These are phyloP conservation scores for Melipona quadrifasciata DNA, from an alignment of 1,140 invertebrate species.

Conservation along the genomic window DNA sequence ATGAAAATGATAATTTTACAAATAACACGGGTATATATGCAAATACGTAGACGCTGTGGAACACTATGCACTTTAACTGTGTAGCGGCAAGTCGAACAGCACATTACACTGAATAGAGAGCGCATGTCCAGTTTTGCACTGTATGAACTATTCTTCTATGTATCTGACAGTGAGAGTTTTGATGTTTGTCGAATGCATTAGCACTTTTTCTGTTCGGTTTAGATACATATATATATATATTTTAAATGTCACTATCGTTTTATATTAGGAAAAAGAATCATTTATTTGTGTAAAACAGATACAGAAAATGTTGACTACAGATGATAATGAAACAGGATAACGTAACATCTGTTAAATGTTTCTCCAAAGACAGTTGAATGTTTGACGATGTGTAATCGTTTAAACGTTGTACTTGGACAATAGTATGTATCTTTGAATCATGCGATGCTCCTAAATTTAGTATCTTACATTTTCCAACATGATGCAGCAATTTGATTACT, in stretches of 20 bases:
- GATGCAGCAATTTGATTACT: background rate
- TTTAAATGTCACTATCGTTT: conserved; percentile 49
- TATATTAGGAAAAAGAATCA: conserved; percentile 29
- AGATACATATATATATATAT: conserved; percentile 65
- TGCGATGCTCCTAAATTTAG: conserved; percentile 37
- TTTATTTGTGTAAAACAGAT: conserved; percentile 22
- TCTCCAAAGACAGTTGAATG: background rate
- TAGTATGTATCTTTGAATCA: conserved; percentile 15
- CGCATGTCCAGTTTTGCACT: conserved; percentile 78
- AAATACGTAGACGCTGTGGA: conserved; percentile 56
- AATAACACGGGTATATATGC: conserved; percentile 52
- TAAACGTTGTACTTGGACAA: conserved; percentile 22
- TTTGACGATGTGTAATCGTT: background rate
- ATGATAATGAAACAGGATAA: background rate
- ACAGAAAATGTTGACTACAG: background rate
- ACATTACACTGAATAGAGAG: conserved; percentile 74
- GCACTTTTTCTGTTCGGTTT: conserved; percentile 74
- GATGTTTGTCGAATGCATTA: conserved; percentile 81
- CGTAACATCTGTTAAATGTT: background rate
- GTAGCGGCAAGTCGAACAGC: conserved; percentile 65
- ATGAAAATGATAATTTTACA: conserved; percentile 32
- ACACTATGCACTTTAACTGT: conserved; percentile 67
- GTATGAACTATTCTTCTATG: conserved; percentile 74
- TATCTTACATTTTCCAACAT: background rate
- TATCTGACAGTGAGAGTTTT: conserved; percentile 82